Base-by-base conservation (phyloP, 2,113 vertebrate genomes). In the Salminus brasiliensis region DNA sequence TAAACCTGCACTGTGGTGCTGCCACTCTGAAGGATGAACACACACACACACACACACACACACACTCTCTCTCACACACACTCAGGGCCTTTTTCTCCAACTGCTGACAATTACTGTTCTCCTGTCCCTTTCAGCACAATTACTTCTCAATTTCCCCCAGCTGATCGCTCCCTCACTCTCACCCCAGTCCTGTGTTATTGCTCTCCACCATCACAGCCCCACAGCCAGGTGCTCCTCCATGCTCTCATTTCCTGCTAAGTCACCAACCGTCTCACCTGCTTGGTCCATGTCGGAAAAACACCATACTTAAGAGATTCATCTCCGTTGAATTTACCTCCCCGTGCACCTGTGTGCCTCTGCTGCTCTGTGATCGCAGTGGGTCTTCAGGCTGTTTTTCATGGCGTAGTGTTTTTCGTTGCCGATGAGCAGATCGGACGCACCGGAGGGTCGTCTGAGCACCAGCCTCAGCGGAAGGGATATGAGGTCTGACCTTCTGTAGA, bases 71-170 rank as follows among this genome's bases (percentile, higher is more conserved):
- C 65, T 55, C 49, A 36, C 47, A 68, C 74, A 53, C 41, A 29
- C 55, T n/a, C 36, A 21, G 60, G 21, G 70, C 15, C 52, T 57
- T 9, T 23, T 55, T 55, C 49, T 57, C 70, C 70, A 72, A 57
- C 49, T 53, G 30, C 66, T 70, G 47, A 72, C 29, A 62, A 49
- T 70, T 78, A 78, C 29, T 60, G 76, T 57, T 71, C 53, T 78
- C 41, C 29, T 78, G 67, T 78, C 53, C 65, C 67, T 70, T 62
- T 70, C 76, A 78, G 55, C 53, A 62, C 66, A 71, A 62, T 78
- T 78, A 78, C 43, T 70, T 71, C 55, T 49, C 57, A 62, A 62
- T 78, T 62, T 78, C 41, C 10, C 25, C 13, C 8, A 78, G 29
- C 36, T 43, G 53, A 52, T 57, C 32, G 5, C 32, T 74, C 39